Conservation (phyloP, 2,888 invertebrate species). For the Rotaria socialis region DNA sequence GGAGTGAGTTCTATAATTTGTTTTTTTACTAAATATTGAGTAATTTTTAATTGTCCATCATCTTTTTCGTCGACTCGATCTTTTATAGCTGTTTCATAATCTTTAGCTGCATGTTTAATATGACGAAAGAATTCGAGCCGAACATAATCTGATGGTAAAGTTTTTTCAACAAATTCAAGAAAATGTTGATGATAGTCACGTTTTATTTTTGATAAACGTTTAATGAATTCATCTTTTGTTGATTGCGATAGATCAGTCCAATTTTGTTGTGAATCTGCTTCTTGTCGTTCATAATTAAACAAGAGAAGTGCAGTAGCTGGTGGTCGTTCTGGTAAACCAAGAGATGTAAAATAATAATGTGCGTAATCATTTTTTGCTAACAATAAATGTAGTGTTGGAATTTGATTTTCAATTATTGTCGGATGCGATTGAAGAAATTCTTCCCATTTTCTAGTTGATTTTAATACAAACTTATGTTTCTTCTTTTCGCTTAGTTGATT, state of each 20-base stretch:
- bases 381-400: conserved; percentile 32
- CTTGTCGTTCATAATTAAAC: not conserved
- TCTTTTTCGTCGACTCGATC: not conserved
- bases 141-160: not conserved
- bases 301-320: not conserved
- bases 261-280: not conserved
- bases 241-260: not conserved
- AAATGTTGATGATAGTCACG: not conserved
- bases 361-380: not conserved
- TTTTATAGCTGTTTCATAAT: not conserved
- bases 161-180: not conserved
- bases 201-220: not conserved
- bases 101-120: not conserved
- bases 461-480: not conserved
- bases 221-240: not conserved
- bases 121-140: conserved; percentile 2
- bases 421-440: not conserved
- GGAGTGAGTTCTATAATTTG: not conserved
- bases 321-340: conserved; percentile 20
- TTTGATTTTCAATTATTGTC: not conserved
- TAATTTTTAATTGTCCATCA: conserved; percentile 27
- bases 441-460: not conserved
- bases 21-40: not conserved
- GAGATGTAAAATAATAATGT: not conserved
- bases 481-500: not conserved